Percentiles rank a stretch among this genome's conserved stretches.
Evolutionary conservation across 1,140 invertebrate genomes (phyloP).

Genomic region (Drosophila albomicans): DNA sequence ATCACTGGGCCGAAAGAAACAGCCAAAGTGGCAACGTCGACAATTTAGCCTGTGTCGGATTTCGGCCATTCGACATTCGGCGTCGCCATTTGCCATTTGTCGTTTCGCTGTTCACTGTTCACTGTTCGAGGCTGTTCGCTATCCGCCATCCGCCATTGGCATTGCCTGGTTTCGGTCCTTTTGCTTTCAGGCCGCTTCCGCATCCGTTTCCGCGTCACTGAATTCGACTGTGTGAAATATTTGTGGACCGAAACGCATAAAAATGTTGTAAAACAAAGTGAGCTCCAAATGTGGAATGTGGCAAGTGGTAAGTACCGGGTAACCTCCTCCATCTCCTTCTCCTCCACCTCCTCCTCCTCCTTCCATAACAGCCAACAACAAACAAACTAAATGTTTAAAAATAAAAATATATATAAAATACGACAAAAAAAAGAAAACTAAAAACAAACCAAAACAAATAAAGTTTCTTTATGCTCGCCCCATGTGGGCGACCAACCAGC

Average conservation of each 20-base stretch:
- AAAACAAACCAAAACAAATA: conserved; percentile 8
- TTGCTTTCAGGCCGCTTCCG: conserved; percentile 33
- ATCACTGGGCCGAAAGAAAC: conserved; percentile 60
- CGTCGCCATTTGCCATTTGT: conserved; percentile 3
- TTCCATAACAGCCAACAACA: background rate
- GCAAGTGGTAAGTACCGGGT: conserved; percentile 11
- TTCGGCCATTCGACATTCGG: conserved; percentile 19
- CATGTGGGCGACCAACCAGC: conserved; percentile 4
- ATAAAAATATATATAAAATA: background rate
- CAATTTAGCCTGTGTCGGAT: conserved; percentile 40
- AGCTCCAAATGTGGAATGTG: conserved; percentile 10
- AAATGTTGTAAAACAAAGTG: conserved; percentile 73
- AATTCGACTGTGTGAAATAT: conserved; percentile 53
- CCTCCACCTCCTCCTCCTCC: too few species aligned
- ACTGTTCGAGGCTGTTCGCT: background rate
- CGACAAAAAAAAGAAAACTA: background rate
- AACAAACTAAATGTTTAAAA: conserved; percentile 23
- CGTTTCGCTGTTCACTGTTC: too few species aligned
- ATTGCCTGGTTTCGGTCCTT: conserved; percentile 7
- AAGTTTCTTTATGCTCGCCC: conserved; percentile 9
- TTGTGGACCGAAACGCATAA: conserved; percentile 48
- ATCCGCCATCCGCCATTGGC: background rate
- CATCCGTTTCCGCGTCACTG: conserved; percentile 61
- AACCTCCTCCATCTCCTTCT: too few species aligned
- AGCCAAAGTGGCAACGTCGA: conserved; percentile 49